Evolutionary conservation across 2,888 invertebrate species (phyloP).

Genomic region (Ctena decussata): DNA sequence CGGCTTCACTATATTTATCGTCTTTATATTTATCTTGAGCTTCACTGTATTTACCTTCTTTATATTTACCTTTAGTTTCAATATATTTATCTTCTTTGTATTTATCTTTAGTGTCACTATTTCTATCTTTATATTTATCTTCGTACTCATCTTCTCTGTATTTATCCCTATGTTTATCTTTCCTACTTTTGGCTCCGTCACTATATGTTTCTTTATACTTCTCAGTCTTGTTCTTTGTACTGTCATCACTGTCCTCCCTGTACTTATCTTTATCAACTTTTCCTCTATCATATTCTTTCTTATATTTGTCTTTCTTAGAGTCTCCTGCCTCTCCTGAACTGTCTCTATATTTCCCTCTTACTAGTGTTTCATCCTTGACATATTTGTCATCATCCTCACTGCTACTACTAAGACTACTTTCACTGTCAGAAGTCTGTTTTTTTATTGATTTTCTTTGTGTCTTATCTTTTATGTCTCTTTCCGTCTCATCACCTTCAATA

Average conservation of each 20-base stretch:
- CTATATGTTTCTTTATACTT: slow-evolving; percentile 5
- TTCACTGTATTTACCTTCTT: neutral
- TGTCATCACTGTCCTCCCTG: neutral
- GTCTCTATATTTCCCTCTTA: neutral
- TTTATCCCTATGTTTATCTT: neutral
- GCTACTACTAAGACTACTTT: neutral
- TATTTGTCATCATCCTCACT: slow-evolving; percentile 4
- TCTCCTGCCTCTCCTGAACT: neutral
- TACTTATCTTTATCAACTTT: neutral
- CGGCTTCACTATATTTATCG: neutral
- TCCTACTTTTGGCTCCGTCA: neutral
- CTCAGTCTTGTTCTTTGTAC: neutral
- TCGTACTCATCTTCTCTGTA: neutral
- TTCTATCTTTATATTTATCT: neutral
- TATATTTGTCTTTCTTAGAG: neutral
- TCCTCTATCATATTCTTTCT: neutral
- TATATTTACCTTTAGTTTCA: neutral
- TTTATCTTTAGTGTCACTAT: neutral
- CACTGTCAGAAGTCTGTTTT: neutral
- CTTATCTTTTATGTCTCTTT: neutral
- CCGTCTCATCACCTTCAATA: neutral
- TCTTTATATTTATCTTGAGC: neutral
- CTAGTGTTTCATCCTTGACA: neutral
- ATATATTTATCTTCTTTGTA: neutral
- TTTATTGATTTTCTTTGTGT: neutral